Conservation (phyloP, 1,140 invertebrate genomes). For the Latrodectus geometricus region DNA sequence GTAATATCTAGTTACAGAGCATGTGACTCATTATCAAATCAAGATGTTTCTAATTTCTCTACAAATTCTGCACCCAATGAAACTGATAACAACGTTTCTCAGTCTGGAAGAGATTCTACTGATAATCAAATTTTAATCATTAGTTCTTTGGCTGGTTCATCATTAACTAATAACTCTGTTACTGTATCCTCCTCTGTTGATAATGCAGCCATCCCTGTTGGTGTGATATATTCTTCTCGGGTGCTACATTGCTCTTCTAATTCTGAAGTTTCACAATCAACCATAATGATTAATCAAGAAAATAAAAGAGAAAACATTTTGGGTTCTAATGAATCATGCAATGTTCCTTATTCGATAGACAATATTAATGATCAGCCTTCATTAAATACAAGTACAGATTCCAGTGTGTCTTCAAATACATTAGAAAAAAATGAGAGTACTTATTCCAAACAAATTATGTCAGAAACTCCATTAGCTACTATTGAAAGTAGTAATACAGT, state of each 20-base stretch:
- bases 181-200: constrained; percentile 42
- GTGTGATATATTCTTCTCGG: constrained; percentile 36
- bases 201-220: not conserved
- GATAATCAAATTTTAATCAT: not conserved
- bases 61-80: not conserved
- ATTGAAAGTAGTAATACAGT: not conserved
- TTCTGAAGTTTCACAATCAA: constrained; percentile 22
- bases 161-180: not conserved
- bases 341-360: not conserved
- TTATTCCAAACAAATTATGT: not conserved
- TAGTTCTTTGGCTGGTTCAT: not conserved
- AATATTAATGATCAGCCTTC: not conserved
- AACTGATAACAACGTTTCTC: not conserved
- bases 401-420: not conserved
- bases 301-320: not conserved
- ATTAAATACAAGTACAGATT: not conserved
- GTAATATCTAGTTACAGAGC: not conserved
- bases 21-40: not conserved
- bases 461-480: not conserved
- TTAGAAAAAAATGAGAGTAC: not conserved
- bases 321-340: not conserved
- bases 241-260: constrained; percentile 11
- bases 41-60: not conserved
- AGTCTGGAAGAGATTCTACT: constrained; percentile 6
- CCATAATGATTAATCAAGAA: not conserved